Conservation (phyloP, 2,888 invertebrate species). For the Pteria penguin region DNA sequence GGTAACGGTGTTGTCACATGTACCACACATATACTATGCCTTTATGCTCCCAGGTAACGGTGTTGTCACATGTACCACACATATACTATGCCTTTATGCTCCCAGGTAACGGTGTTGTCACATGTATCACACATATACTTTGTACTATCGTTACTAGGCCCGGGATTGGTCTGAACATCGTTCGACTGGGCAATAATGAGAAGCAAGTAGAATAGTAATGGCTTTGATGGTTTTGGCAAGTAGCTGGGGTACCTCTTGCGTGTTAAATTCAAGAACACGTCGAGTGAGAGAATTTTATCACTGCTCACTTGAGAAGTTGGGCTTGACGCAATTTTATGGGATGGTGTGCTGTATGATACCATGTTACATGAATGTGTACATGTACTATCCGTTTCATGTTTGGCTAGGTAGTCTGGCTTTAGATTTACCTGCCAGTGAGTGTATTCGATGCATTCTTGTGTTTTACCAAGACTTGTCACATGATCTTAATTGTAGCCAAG, state of each 20-base stretch:
- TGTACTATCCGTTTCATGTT: not conserved
- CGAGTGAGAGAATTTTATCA: not conserved
- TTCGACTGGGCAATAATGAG: slow-evolving; percentile 6
- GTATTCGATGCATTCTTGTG: not conserved
- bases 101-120: too few relatives aligned
- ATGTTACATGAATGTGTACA: not conserved
- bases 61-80: too few relatives aligned
- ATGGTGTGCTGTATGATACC: not conserved
- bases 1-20: too few relatives aligned
- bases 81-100: too few relatives aligned
- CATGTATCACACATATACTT: too few relatives aligned
- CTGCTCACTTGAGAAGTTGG: not conserved
- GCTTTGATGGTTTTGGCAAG: not conserved
- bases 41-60: slow-evolving; percentile 1
- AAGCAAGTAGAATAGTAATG: not conserved
- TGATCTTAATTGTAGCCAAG: not conserved
- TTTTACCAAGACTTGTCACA: not conserved
- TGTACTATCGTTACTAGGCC: slow-evolving; percentile 19
- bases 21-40: slow-evolving; percentile 17
- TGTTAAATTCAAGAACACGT: not conserved
- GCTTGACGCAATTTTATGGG: not conserved
- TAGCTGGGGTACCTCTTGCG: slow-evolving; percentile 8
- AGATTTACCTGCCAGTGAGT: not conserved
- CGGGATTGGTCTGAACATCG: slow-evolving; percentile 14
- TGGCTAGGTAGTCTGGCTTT: not conserved